Evolutionary conservation across 2,888 invertebrate species (phyloP).

Genomic region (Chydorus sphaericus): DNA sequence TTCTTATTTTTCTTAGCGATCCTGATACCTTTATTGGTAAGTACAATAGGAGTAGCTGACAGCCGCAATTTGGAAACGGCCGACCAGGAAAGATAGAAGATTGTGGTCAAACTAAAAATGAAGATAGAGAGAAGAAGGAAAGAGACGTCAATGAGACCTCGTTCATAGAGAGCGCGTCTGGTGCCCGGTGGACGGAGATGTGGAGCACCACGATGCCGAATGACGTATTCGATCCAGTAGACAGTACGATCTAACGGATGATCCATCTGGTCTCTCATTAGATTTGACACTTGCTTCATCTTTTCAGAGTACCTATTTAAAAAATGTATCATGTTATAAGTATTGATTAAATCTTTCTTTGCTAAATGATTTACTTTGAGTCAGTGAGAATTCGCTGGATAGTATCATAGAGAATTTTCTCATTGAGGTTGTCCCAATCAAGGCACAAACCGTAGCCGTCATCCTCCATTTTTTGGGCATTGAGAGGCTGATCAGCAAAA

Average conservation of each 20-base stretch:
- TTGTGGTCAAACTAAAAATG: too few species aligned
- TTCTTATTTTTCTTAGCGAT: too few species aligned
- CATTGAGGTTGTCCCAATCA: slow-evolving; percentile 48
- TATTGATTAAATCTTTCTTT: too few species aligned
- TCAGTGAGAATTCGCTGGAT: background rate
- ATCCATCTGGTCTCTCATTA: slow-evolving; percentile 34
- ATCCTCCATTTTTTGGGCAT: slow-evolving; percentile 62
- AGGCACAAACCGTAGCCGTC: slow-evolving; percentile 65
- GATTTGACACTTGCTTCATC: background rate
- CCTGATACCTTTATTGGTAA: too few species aligned
- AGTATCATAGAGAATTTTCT: slow-evolving; percentile 33
- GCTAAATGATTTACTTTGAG: too few species aligned
- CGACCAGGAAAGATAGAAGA: too few species aligned
- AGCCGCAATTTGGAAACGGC: too few species aligned
- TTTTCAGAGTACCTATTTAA: slow-evolving; percentile 12
- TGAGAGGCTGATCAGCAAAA: slow-evolving; percentile 71
- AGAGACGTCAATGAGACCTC: background rate
- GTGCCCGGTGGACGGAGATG: background rate
- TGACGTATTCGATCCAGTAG: slow-evolving; percentile 17
- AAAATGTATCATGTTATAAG: background rate
- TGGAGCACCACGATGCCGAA: background rate
- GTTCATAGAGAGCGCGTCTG: background rate
- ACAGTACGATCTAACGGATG: slow-evolving; percentile 14
- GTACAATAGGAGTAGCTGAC: too few species aligned
- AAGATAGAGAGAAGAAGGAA: too few species aligned